Percentiles rank a stretch among this genome's conserved stretches.
These are phyloP conservation scores for Eudasyphora cyanicolor DNA, from an alignment of 2,888 invertebrate genomes.

Conservation along the genomic window DNA sequence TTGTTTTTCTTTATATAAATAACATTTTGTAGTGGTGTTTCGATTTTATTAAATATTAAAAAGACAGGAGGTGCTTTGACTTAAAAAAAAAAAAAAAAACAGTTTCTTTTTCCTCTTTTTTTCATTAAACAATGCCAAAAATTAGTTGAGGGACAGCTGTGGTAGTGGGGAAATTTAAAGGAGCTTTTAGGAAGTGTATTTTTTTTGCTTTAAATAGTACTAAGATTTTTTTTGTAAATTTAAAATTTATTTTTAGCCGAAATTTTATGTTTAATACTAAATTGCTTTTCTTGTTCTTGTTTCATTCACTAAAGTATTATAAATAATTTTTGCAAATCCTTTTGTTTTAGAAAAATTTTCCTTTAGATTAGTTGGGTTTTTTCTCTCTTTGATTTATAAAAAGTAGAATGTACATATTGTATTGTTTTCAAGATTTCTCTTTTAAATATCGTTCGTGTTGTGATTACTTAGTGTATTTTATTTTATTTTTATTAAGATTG, in stretches of 20 bases:
- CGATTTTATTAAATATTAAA: constrained; percentile 33
- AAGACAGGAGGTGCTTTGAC: neutral
- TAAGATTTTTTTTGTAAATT: constrained; percentile 28
- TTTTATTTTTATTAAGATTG: constrained; percentile 48
- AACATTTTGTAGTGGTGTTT: constrained; percentile 45
- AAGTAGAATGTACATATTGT: constrained; percentile 10
- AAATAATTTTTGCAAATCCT: neutral
- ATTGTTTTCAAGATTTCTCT: constrained; percentile 14
- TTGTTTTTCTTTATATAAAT: constrained; percentile 42
- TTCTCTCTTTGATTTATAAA: too few species aligned
- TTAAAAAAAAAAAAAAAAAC: constrained; percentile 6
- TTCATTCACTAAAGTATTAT: neutral
- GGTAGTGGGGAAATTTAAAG: neutral
- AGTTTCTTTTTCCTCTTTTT: neutral
- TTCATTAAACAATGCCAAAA: neutral
- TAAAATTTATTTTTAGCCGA: constrained; percentile 42
- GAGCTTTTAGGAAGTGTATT: neutral
- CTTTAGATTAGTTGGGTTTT: too few species aligned
- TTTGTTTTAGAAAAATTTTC: constrained; percentile 54
- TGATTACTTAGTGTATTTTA: neutral
- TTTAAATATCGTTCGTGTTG: constrained; percentile 22
- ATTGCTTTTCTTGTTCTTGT: constrained; percentile 56
- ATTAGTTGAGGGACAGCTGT: too few species aligned
- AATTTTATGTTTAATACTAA: constrained; percentile 56
- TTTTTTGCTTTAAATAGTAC: constrained; percentile 3